Conservation (phyloP, 2,113 vertebrate genomes). For the Tetrax tetrax region DNA sequence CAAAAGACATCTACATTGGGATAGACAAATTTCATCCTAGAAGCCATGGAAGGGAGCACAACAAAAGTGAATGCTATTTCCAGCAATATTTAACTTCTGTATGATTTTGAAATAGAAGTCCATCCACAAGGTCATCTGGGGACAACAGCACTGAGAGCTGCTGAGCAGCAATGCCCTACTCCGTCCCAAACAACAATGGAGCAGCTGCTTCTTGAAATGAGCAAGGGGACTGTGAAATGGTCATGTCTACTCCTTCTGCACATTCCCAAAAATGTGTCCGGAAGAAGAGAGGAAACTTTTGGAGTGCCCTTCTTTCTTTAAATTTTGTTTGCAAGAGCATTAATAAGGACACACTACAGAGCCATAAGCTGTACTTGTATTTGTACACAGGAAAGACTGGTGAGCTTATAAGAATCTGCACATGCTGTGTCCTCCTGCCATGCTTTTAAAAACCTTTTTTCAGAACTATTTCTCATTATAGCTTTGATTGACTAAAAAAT, state of each 20-base stretch:
- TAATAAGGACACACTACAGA: not conserved
- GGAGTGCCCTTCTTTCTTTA: not conserved
- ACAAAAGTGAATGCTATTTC: constrained; percentile 6
- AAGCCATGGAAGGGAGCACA: not conserved
- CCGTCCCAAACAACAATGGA: not conserved
- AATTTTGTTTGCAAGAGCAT: not conserved
- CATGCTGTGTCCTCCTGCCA: not conserved
- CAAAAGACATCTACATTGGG: not conserved
- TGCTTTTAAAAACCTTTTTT: not conserved
- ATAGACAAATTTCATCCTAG: not conserved
- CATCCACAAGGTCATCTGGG: not conserved
- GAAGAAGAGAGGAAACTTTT: not conserved
- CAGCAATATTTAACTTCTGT: not conserved
- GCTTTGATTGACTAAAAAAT: not conserved
- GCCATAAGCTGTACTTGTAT: not conserved
- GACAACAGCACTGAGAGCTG: not conserved
- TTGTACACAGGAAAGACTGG: not conserved
- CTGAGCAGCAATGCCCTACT: not conserved
- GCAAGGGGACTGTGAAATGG: not conserved
- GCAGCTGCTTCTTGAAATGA: not conserved
- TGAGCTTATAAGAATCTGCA: not conserved
- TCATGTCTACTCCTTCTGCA: not conserved
- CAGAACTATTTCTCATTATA: not conserved
- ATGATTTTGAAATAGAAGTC: constrained; percentile 12
- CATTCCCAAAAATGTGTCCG: not conserved